phyloP scores from a whole-genome alignment of 2,113 vertebrate genomes.

The Cathartes aura region DNA sequence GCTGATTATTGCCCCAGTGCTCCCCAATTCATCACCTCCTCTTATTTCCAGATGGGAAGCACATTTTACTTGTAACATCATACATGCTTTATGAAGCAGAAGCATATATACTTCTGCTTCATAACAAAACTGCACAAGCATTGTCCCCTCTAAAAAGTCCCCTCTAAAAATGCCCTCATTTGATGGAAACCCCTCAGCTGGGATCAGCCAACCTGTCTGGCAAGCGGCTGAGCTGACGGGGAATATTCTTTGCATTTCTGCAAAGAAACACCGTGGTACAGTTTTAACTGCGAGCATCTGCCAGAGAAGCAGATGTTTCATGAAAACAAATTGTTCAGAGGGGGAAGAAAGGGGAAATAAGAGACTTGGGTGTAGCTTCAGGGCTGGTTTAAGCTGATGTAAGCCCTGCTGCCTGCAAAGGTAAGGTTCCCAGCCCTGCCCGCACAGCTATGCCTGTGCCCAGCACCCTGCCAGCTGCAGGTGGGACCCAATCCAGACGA shows the following conservation, averaged over 20 bases:
- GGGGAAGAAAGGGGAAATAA: slow-evolving; percentile 15
- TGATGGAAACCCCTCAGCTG: background rate
- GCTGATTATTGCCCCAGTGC: background rate
- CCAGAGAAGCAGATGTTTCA: slow-evolving; percentile 52
- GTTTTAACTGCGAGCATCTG: background rate
- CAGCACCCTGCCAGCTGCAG: background rate
- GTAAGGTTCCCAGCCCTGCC: background rate
- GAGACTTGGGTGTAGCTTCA: background rate
- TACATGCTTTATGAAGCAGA: no score
- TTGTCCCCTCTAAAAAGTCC: background rate
- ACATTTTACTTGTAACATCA: background rate
- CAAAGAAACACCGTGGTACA: background rate
- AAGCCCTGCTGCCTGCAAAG: background rate
- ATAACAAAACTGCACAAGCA: background rate
- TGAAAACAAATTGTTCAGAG: slow-evolving; percentile 16
- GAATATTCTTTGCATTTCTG: background rate
- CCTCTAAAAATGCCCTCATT: background rate
- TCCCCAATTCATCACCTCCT: background rate
- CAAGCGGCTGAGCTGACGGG: background rate
- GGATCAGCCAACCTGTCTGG: background rate
- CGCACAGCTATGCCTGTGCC: background rate
- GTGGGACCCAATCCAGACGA: background rate
- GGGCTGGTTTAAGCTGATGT: background rate
- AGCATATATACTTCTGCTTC: background rate
- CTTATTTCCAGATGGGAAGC: background rate